Base-by-base conservation (phyloP, 1,140 invertebrate genomes). In the Heliconius eleuchia region DNA sequence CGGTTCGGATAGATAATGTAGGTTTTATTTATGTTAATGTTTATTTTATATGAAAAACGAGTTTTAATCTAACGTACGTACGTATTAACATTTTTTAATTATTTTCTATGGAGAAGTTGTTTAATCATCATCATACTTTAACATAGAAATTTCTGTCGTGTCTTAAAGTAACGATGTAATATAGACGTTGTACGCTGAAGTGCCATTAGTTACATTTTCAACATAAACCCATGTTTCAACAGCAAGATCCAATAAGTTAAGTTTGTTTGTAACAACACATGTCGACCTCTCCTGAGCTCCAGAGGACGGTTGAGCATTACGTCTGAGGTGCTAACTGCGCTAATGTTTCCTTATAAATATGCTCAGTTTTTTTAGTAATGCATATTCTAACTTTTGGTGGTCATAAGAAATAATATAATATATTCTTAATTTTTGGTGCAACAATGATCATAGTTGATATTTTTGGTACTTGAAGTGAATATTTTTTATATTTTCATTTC, bases 261-360 rank as follows among this genome's bases (percentile, higher is more conserved):
- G 75, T 76, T 71, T 76, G 70, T 78, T 34, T 57, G 76, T 73
- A 23, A 78, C 71, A 78, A 78, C 71, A 78, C 71, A 73, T 78
- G 76, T 78, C 76, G 80, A 82, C 80, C 80, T 79, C 77, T 23
- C 23, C 23, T 73, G 42, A 57, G 52, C 80, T 60, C 71, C 71
- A 79, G 74, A 78, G 80, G 77, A 77, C 80, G 71, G 73, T 60
- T 76, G 72, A 80, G 37, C 74, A 77, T 82, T 79, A 78, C 80
- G 76, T 71, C 50, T 74, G 34, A 73, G 78, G 74, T 80, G 81
- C 70, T 82, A 82, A 82, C 70, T 27, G 71, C 72, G 78, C 73
- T 82, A 82, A 80, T 78, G 78, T 80, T 76, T 82, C 66, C 70
- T 77, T 72, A 76, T 77, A 66, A 73, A 18, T 18, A 52, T 52